Percentiles rank a stretch among this genome's conserved stretches.
phyloP scores from a whole-genome alignment of 2,888 invertebrate species.

The Alentia gelatinosa region DNA sequence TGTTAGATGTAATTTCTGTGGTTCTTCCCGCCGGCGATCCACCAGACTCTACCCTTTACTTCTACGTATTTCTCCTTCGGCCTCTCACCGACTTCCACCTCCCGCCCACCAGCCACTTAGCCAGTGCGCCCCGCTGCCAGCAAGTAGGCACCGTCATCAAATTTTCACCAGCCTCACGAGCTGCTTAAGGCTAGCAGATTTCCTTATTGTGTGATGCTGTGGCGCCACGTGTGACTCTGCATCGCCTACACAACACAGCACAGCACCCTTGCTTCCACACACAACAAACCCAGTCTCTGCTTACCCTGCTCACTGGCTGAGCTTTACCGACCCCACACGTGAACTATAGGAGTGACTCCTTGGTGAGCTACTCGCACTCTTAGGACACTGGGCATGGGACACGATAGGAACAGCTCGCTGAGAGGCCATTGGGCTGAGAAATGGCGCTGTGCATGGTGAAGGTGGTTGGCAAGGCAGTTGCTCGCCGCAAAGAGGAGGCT shows the following conservation, averaged over 20 bases:
- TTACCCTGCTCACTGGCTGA: neutral
- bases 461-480: slow-evolving; percentile 44
- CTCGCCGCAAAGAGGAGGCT: neutral
- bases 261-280: neutral
- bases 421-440: neutral
- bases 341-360: neutral
- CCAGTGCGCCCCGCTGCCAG: neutral
- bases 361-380: neutral
- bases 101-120: neutral
- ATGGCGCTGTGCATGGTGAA: slow-evolving; percentile 45
- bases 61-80: neutral
- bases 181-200: neutral
- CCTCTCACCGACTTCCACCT: neutral
- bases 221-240: neutral
- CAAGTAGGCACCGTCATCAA: neutral
- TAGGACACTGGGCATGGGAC: neutral
- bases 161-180: neutral
- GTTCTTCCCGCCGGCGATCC: too few relatives aligned
- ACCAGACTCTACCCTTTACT: too few relatives aligned
- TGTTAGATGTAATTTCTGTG: too few relatives aligned
- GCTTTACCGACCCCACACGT: neutral
- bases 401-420: neutral
- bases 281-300: neutral
- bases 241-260: neutral
- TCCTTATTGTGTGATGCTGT: neutral